A percentile compares a stretch with the other conserved stretches of the same genome.
phyloP scores from a whole-genome alignment of 2,888 invertebrate species.

The Agrochola macilenta region DNA sequence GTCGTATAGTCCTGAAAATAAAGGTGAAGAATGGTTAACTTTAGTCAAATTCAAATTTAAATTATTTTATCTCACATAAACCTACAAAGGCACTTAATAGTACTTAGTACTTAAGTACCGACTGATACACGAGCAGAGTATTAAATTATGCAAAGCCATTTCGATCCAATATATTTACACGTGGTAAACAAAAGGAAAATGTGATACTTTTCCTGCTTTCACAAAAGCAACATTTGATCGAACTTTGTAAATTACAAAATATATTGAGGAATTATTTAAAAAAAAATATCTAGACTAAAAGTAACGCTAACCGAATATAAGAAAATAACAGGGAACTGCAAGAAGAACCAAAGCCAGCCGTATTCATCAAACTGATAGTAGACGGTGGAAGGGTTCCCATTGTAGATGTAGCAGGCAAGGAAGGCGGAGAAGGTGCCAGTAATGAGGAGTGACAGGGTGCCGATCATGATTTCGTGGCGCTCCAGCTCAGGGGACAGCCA shows the following conservation, averaged over 20 bases:
- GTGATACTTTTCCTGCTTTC: slow-evolving; percentile 19
- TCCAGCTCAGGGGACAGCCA: slow-evolving; percentile 93
- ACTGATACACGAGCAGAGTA: background rate
- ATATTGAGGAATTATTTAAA: background rate
- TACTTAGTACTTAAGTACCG: background rate
- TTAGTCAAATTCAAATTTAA: too few relatives aligned
- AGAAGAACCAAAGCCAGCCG: slow-evolving; percentile 92
- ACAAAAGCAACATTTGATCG: background rate
- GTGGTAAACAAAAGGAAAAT: background rate
- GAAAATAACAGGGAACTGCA: slow-evolving; percentile 92
- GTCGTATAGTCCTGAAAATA: slow-evolving; percentile 91
- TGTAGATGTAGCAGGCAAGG: slow-evolving; percentile 92
- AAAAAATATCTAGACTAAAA: background rate
- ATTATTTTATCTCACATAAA: too few relatives aligned
- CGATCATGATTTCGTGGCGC: slow-evolving; percentile 92
- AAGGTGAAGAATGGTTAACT: background rate
- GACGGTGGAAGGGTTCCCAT: slow-evolving; percentile 92
- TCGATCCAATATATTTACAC: background rate
- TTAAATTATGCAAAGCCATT: slow-evolving; percentile 2
- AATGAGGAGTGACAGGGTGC: slow-evolving; percentile 90
- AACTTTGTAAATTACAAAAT: background rate
- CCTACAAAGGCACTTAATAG: too few relatives aligned
- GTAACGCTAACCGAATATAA: slow-evolving; percentile 89
- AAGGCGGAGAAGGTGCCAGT: slow-evolving; percentile 90
- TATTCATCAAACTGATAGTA: slow-evolving; percentile 92